These are phyloP conservation scores for Apostichopus japonicus DNA, from an alignment of 35 echinoderm and acorn worm species.

Conservation along the genomic window DNA sequence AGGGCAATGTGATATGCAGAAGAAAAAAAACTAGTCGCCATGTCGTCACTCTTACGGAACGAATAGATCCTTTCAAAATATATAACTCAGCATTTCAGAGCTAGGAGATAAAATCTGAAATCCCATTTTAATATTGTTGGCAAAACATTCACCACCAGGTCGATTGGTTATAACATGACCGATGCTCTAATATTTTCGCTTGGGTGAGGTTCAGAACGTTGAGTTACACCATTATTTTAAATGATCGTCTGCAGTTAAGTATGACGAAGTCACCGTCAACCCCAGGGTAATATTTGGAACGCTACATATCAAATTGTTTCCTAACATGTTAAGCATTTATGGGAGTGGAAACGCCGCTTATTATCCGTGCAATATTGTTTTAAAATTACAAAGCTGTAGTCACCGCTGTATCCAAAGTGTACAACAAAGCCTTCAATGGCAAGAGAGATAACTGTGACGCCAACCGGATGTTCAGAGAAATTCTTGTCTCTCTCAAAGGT, in stretches of 20 bases:
- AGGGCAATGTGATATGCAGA: too few species aligned
- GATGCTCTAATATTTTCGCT: background rate
- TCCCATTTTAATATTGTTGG: background rate
- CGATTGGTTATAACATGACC: background rate
- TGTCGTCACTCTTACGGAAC: background rate
- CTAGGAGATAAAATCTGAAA: background rate
- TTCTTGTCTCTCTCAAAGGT: too few species aligned
- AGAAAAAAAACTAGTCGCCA: background rate
- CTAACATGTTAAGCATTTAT: background rate
- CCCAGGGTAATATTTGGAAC: too few species aligned
- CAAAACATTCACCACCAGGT: background rate
- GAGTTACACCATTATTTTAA: too few species aligned
- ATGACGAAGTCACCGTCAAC: too few species aligned
- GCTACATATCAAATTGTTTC: background rate
- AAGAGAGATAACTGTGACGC: too few species aligned
- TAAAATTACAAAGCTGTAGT: background rate
- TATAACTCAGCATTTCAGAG: background rate
- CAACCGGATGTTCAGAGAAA: too few species aligned
- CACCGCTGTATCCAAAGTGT: too few species aligned
- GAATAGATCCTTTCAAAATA: slow-evolving; percentile 6
- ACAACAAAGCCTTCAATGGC: too few species aligned
- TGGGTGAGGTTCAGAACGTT: background rate
- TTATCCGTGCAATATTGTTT: background rate
- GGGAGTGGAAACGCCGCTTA: background rate
- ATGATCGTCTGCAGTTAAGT: too few species aligned